Evolutionary conservation across 2,888 invertebrate genomes (phyloP).

Genomic region (Cataglyphis albicans): DNA sequence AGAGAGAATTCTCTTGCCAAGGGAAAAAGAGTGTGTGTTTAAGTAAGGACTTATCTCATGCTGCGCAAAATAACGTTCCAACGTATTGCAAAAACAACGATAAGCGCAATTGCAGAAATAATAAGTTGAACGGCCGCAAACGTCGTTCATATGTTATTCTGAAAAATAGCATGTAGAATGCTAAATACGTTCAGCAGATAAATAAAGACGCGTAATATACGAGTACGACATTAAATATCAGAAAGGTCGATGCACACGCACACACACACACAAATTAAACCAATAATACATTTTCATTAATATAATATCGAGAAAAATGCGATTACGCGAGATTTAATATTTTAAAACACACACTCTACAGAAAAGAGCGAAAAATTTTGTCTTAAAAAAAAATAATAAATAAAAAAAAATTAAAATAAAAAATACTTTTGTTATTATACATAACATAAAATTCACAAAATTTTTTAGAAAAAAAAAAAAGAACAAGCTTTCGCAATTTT

Average conservation of each 20-base stretch:
- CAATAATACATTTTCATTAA: conserved; percentile 14
- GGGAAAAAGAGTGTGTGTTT: background rate
- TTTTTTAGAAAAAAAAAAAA: background rate
- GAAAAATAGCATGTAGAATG: background rate
- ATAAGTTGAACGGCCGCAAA: conserved; percentile 79
- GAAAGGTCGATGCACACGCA: conserved; percentile 51
- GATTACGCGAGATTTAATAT: background rate
- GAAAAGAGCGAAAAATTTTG: background rate
- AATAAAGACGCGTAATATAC: background rate
- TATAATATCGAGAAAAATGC: conserved; percentile 37
- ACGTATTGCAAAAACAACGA: conserved; percentile 76
- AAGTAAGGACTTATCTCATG: conserved; percentile 55
- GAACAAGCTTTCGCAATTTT: background rate
- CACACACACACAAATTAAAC: conserved; percentile 27
- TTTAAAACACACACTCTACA: background rate
- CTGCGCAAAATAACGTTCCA: conserved; percentile 60
- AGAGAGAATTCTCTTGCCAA: background rate
- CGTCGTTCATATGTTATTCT: conserved; percentile 46
- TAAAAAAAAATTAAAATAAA: background rate
- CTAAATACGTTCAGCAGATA: background rate
- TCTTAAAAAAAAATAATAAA: background rate
- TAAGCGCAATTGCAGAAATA: conserved; percentile 75
- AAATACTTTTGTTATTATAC: background rate
- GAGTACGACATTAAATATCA: background rate
- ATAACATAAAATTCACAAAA: background rate